Base-by-base conservation (phyloP, 2,888 invertebrate genomes). In the Theretra japonica region DNA sequence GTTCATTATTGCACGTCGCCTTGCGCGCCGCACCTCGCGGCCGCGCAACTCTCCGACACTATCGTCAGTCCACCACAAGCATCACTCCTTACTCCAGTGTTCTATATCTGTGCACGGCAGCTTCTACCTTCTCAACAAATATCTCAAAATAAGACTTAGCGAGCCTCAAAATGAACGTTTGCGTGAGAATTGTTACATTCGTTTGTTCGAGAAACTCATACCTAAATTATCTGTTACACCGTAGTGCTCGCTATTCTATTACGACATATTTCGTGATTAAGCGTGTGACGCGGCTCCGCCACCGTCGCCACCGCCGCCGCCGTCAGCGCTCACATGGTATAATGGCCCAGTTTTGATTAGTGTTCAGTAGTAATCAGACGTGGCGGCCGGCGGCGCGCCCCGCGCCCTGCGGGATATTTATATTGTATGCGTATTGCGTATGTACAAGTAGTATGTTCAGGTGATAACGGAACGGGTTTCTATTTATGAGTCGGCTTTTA, bases 401-500 rank as follows among this genome's bases (percentile, higher is more conserved):
- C 62, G 41, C 21, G 21, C 41, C 41, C 19, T 33, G 41, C 62
- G 21, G 33, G 11, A n/a, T 62, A 33, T 62, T 21, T 41, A 60
- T 60, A 60, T n/a, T 60, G 30, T 21, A 57, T 41, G 41, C 41
- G 41, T 11, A 41, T 41, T 41, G 41, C 41, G 41, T 11, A 41
- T 41, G 41, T 41, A 41, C 53, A n/a, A 53, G 17, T 25, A 23
- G 25, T 62, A 62, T 62, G 41, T 62, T 33, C 62, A 41, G 41
- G 41, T 62, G 62, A 62, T 62, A 62, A 62, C 62, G 33, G 62
- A 62, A 62, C 62, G 62, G 21, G 62, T 62, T 41, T 21, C 62
- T 62, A 62, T 62, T 62, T 62, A 62, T 33, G 41, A 15, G 21
- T 8, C 41, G 21, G 33, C 11, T 41, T 60, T 62, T 62, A 62